Conservation (phyloP, 2,888 invertebrate species). For the Allolobophora icterica region DNA sequence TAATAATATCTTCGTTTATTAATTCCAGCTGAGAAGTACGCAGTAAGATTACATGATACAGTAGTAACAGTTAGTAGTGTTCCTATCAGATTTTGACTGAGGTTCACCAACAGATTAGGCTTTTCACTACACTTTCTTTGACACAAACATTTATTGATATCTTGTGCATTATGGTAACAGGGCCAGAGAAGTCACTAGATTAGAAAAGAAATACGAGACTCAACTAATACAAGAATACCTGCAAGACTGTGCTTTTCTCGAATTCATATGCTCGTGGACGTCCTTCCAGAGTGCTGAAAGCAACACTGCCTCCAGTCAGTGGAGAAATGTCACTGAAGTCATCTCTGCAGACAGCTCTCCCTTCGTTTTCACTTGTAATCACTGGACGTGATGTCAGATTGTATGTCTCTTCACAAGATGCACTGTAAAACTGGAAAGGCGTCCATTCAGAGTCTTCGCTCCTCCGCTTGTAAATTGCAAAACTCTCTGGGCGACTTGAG, state of each 20-base stretch:
- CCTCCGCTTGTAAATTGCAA: constrained; percentile 86
- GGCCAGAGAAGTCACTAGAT: neutral
- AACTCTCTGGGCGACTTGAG: constrained; percentile 95
- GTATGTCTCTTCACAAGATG: constrained; percentile 90
- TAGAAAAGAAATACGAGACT: no score
- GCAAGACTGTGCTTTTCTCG: constrained; percentile 85
- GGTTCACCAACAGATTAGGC: no score
- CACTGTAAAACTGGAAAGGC: constrained; percentile 73
- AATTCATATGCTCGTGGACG: constrained; percentile 90
- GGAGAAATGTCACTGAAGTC: constrained; percentile 98
- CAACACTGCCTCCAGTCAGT: constrained; percentile 75
- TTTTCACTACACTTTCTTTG: no score
- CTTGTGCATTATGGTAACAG: neutral
- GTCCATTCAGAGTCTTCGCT: constrained; percentile 71
- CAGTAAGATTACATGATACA: no score
- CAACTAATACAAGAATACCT: constrained; percentile 69
- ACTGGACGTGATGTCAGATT: constrained; percentile 70
- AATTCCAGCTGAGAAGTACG: no score
- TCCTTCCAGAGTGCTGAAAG: constrained; percentile 92
- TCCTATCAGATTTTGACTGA: no score
- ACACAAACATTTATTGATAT: neutral
- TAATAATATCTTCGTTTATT: no score
- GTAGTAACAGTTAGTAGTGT: no score
- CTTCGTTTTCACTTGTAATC: constrained; percentile 81
- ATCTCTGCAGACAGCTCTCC: constrained; percentile 93